phyloP scores from a whole-genome alignment of 2,113 vertebrate genomes.

The Oostethus manadensis region DNA sequence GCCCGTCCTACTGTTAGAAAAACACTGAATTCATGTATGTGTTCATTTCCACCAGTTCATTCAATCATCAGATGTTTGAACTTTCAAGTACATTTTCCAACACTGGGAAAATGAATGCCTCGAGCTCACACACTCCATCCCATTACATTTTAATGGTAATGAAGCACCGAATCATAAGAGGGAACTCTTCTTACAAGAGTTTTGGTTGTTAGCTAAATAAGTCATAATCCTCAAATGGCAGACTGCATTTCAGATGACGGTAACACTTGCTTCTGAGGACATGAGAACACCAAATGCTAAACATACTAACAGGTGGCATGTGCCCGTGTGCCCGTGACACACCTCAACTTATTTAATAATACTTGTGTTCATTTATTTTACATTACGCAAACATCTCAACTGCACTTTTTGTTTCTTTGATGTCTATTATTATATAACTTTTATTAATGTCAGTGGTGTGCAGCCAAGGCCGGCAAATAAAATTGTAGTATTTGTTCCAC shows the following conservation, averaged over 20 bases:
- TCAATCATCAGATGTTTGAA: constrained; percentile 14
- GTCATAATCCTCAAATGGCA: constrained; percentile 52
- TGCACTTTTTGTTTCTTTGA: too few species aligned
- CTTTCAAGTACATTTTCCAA: not conserved
- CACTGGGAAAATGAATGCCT: constrained; percentile 3
- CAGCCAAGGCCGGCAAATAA: too few species aligned
- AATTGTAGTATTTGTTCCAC: too few species aligned
- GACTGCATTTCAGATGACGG: constrained; percentile 37
- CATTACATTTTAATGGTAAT: constrained; percentile 45
- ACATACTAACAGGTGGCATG: constrained; percentile 11
- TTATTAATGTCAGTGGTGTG: too few species aligned
- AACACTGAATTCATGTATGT: too few species aligned
- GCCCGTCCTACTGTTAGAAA: too few species aligned
- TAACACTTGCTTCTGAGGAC: constrained; percentile 48
- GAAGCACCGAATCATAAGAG: constrained; percentile 50
- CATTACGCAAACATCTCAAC: too few species aligned
- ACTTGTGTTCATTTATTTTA: too few species aligned
- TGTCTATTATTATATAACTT: too few species aligned
- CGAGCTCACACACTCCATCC: constrained; percentile 3
- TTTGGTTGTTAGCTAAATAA: constrained; percentile 62
- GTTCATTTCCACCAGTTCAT: constrained; percentile 3
- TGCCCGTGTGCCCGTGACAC: not conserved
- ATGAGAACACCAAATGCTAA: constrained; percentile 18
- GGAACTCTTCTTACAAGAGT: constrained; percentile 47
- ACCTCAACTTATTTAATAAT: not conserved